Evolutionary conservation across 1,140 invertebrate genomes (phyloP), one percentile per base, ranked within the genome.

Genomic region (Drosophila oshimai): DNA sequence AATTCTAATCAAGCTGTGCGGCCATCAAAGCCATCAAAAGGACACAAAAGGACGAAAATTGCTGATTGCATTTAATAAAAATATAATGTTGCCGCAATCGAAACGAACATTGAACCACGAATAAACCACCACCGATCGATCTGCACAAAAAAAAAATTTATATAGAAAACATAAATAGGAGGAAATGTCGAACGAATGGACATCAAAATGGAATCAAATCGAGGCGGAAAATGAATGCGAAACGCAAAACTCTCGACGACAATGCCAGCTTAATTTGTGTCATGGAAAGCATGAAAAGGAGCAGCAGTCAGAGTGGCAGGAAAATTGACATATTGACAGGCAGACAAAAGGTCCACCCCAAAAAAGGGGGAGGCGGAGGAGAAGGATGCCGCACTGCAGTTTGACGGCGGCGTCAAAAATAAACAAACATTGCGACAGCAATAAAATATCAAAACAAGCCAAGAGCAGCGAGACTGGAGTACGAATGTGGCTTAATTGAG

Each of bases 281-380:
- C 81, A 87, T 76, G 69, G 81, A 87, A 74, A 77, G 53, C 73
- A 74, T 36, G 41, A 58, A 60, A 83, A 83, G 78, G 62, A 87
- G 72, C 72, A 58, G 62, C 61, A 37, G 34, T 36, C 12, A 42
- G 50, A 54, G 53, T 36, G 33, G 47, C 57, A 69, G 26, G 33
- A 33, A 79, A 80, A 80, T 87, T 87, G 81, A 87, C 81, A 87
- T 87, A 87, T 87, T 87, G 81, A 87, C 81, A 87, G 76, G 41
- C 75, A 31, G 37, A 86, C 75, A 87, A 87, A 78, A 81, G 68
- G 72, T 73, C 47, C 68, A 36, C n/a, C 60, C 53, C 6, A 47
- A 57, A 26, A 33, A 31, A 20, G 60, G 17, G 17, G 39, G 13
- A 10, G 34, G 17, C 22, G 37, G 15, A 2, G 36, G 28, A 6